phyloP scores from a whole-genome alignment of 2,888 invertebrate species.

The Ariolimax columbianus region DNA sequence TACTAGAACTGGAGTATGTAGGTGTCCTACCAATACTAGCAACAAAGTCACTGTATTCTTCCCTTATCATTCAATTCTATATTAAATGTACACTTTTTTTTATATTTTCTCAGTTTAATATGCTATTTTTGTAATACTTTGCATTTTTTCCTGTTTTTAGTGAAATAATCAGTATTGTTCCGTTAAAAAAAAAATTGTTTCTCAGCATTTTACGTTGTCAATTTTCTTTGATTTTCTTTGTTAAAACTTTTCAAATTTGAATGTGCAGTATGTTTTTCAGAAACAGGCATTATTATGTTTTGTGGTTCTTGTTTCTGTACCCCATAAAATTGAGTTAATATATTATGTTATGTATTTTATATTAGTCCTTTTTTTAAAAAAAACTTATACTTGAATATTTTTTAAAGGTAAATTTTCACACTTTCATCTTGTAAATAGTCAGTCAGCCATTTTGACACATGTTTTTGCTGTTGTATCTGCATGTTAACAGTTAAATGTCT shows the following conservation, averaged over 20 bases:
- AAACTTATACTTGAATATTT: neutral
- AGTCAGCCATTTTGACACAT: neutral
- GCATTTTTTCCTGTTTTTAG: neutral
- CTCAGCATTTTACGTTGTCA: neutral
- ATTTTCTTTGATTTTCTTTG: neutral
- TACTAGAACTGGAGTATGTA: slow-evolving; percentile 26
- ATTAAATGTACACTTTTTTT: neutral
- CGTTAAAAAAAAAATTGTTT: slow-evolving; percentile 3
- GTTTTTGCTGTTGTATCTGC: slow-evolving; percentile 21
- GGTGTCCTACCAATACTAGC: slow-evolving; percentile 25
- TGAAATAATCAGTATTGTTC: neutral
- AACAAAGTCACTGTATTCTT: neutral
- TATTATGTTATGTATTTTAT: neutral
- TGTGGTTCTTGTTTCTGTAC: neutral
- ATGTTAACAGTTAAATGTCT: too few species aligned
- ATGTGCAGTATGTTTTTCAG: neutral
- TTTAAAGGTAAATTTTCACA: neutral
- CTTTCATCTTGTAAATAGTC: slow-evolving; percentile 15
- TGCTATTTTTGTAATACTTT: neutral
- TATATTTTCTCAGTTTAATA: neutral
- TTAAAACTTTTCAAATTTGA: neutral
- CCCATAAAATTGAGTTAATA: neutral
- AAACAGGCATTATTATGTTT: neutral
- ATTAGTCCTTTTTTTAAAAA: neutral
- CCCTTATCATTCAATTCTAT: neutral